A percentile compares a stretch with the other conserved stretches of the same genome.
Conservation (phyloP, 2,797 vertebrate genomes). For the Anniella stebbinsi region DNA sequence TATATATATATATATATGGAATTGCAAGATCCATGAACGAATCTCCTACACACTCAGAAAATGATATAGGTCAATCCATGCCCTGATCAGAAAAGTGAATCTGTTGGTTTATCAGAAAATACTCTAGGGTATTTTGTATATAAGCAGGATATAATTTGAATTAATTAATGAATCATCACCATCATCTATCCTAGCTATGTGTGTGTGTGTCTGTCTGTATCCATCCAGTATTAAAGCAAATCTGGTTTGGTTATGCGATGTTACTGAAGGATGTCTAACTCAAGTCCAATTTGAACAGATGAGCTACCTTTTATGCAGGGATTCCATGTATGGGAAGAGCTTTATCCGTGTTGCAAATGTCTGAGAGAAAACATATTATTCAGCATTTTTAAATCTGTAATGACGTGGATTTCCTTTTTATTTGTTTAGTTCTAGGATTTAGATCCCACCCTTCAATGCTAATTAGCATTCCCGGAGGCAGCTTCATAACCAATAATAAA, state of each 20-base stretch:
- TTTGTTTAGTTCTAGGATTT: background rate
- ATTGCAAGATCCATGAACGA: background rate
- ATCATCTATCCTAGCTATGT: no score
- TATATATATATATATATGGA: no score
- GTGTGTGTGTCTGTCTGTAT: no score
- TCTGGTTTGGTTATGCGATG: background rate
- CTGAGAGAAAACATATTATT: background rate
- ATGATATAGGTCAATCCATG: background rate
- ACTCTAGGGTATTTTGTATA: no score
- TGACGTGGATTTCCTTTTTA: constrained; percentile 27
- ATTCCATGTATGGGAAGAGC: background rate
- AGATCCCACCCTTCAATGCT: background rate
- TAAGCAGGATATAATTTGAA: background rate
- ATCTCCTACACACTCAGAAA: background rate
- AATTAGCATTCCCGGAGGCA: background rate
- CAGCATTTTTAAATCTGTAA: constrained; percentile 45
- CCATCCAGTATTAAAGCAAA: background rate
- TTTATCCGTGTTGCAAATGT: background rate
- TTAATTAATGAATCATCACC: no score
- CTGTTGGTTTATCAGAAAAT: background rate
- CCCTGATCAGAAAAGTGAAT: no score
- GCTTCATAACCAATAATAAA: background rate
- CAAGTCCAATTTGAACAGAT: background rate
- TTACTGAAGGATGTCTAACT: background rate
- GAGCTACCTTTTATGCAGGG: background rate